Base-by-base conservation (phyloP, 1,140 invertebrate species). In the Drosophila nasuta region DNA sequence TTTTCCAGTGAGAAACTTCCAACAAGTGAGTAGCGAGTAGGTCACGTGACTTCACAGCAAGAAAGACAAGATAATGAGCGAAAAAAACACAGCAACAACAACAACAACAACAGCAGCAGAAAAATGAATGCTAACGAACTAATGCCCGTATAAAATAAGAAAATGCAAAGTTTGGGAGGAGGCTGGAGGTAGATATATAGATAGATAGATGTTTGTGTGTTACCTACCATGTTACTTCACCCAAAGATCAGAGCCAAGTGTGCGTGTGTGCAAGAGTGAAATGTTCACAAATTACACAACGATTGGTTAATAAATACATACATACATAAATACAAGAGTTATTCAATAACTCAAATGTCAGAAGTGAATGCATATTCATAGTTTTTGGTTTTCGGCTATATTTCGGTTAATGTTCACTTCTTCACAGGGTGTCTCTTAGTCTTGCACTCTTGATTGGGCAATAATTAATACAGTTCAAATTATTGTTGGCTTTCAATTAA, bases 321-420 rank as follows among this genome's bases (percentile, higher is more conserved):
- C 17, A 20, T 20, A 20, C 2, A 20, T 20, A 20, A 1, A 20
- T 20, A 25, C 33, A 41, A 41, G 15, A 57, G 33, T 57, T 57
- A 57, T 57, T 57, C 54, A 57, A 57, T 57, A 57, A 57, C 15
- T 57, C 54, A 57, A 41, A 57, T 57, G 54, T 57, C 54, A 57
- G 33, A 57, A 57, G 54, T 57, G 54, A 57, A 57, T 57, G 54
- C 15, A 57, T 57, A 57, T 57, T 13, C 54, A 38, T 57, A 30
- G 20, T n/a, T 13, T 43, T n/a, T 13, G 41, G 41, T n/a, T 43
- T 43, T 11, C 8, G 45, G 6, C 8, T 28, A 28, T 11, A 25
- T 51, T 51, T 51, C 2, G 20, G 48, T 51, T 33, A 30, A 30
- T 54, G 2, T 15, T 33, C 6, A 15, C 48, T 3, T 2, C 5